These are phyloP conservation scores for Scaptomyza hsui DNA, from an alignment of 1,140 invertebrate species.

Conservation along the genomic window DNA sequence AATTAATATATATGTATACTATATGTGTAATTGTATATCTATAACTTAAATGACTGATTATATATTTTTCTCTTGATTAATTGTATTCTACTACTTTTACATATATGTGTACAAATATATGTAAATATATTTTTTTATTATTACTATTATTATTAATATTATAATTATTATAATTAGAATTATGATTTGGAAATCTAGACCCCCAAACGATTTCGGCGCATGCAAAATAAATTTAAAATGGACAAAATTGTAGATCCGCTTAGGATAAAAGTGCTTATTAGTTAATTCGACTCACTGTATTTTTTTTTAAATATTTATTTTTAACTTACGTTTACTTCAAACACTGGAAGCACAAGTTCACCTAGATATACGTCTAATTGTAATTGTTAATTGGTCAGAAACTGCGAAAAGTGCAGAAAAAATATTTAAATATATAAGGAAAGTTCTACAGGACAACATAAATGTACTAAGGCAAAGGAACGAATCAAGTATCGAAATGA, in stretches of 20 bases:
- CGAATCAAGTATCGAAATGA: conserved; percentile 6
- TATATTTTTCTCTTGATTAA: conserved; percentile 70
- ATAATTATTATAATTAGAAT: neutral
- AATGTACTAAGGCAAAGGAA: conserved; percentile 30
- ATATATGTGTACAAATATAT: conserved; percentile 23
- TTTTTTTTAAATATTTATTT: conserved; percentile 26
- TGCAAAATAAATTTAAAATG: conserved; percentile 28
- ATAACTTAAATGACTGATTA: conserved; percentile 80
- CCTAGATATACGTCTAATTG: conserved; percentile 67
- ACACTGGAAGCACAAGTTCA: conserved; percentile 79
- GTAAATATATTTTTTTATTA: conserved; percentile 12
- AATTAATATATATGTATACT: conserved; percentile 40
- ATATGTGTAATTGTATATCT: conserved; percentile 62
- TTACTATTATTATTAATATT: conserved; percentile 13
- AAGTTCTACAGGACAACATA: conserved; percentile 1
- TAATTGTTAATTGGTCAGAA: conserved; percentile 68
- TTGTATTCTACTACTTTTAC: conserved; percentile 47
- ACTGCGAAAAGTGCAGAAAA: conserved; percentile 5
- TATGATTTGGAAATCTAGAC: neutral
- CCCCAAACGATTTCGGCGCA: conserved; percentile 9
- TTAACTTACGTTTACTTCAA: conserved; percentile 56
- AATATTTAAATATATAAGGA: conserved; percentile 1
- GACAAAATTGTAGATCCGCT: conserved; percentile 5
- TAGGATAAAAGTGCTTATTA: conserved; percentile 3
- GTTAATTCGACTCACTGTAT: conserved; percentile 11